phyloP scores from a whole-genome alignment of 30 jellyfish, hydroid and myxozoan species.

The Aurelia sp. region DNA sequence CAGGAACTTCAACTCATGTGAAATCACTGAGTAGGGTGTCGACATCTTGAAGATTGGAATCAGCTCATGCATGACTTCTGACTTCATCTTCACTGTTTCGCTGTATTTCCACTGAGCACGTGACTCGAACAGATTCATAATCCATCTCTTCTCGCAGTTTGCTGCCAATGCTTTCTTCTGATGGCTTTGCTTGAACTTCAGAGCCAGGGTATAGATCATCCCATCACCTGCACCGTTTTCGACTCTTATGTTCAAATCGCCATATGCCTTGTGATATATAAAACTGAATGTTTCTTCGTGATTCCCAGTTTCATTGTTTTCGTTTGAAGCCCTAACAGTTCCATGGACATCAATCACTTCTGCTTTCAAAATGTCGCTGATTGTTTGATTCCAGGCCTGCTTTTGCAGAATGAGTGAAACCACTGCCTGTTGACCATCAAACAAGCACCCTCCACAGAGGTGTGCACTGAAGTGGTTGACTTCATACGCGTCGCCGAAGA shows the following conservation, averaged over 20 bases:
- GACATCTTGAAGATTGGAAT: slow-evolving; percentile 57
- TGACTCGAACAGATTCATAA: slow-evolving; percentile 31
- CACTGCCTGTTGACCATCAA: slow-evolving; percentile 31
- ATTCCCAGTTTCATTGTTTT: not conserved
- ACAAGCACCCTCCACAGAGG: slow-evolving; percentile 69
- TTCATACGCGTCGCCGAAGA: slow-evolving; percentile 48
- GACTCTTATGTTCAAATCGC: slow-evolving; percentile 46
- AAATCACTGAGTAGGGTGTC: slow-evolving; percentile 26
- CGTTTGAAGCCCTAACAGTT: slow-evolving; percentile 29
- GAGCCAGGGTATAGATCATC: slow-evolving; percentile 47
- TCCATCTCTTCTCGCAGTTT: slow-evolving; percentile 48
- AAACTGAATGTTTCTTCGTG: slow-evolving; percentile 22
- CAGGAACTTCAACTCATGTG: slow-evolving; percentile 32
- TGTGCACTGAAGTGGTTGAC: slow-evolving; percentile 52
- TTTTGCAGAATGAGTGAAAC: slow-evolving; percentile 49
- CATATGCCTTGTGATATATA: slow-evolving; percentile 44
- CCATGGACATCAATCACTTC: slow-evolving; percentile 39
- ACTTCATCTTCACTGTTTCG: not conserved
- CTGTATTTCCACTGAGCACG: slow-evolving; percentile 51
- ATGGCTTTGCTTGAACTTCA: slow-evolving; percentile 39
- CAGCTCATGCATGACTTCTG: slow-evolving; percentile 72
- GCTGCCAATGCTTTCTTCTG: slow-evolving; percentile 2
- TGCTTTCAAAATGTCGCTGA: slow-evolving; percentile 34
- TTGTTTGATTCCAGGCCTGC: slow-evolving; percentile 52
- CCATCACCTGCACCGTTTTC: slow-evolving; percentile 67